Base-by-base conservation (phyloP, 2,113 vertebrate species). In the Clarias macrocephalus region DNA sequence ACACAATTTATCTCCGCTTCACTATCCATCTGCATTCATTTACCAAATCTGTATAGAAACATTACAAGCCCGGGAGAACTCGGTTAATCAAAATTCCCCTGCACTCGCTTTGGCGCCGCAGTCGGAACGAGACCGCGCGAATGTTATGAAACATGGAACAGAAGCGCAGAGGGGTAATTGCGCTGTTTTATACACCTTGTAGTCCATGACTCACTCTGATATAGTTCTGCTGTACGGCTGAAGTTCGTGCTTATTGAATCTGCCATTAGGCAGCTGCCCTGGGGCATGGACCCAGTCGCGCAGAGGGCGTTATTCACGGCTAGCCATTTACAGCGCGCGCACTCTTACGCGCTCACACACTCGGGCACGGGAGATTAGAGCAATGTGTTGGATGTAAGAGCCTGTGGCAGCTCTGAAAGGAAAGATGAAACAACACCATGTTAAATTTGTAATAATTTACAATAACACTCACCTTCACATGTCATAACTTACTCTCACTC, bases 171-270 rank as follows among this genome's bases (percentile, higher is more conserved):
- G 63, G 75, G 52, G 77, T 86, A 86, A 86, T 81, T 81, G 85
- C 13, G 23, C 65, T 66, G 66, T 86, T 86, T 86, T 82, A 73
- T 59, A 66, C 79, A 86, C 85, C 85, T 72, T 68, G 54, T 79
- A 86, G 66, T 88, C 87, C 37, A 59, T 85, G 57, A 86, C 79
- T 85, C 68, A 82, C 77, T 82, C 56, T 88, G 79, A 72, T 86
- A 80, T 80, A 70, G 79, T 73, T 62, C 54, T 28, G 30, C 79
- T 82, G 79, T 57, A 54, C 19, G 3, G n/a, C 15, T 80, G 60
- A 86, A 70, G 62, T 54, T 56, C 25, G 62, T 33, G 37, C 76
- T 77, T 84, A n/a, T 63, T 25, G 42, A 56, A 48, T 65, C 23
- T 28, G 86, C 68, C 81, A 65, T 87, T 83, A 73, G 59, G 70